Percentiles rank a stretch among this genome's conserved stretches.
phyloP scores from a whole-genome alignment of 2,113 vertebrate species.

The Psittacus erithacus region DNA sequence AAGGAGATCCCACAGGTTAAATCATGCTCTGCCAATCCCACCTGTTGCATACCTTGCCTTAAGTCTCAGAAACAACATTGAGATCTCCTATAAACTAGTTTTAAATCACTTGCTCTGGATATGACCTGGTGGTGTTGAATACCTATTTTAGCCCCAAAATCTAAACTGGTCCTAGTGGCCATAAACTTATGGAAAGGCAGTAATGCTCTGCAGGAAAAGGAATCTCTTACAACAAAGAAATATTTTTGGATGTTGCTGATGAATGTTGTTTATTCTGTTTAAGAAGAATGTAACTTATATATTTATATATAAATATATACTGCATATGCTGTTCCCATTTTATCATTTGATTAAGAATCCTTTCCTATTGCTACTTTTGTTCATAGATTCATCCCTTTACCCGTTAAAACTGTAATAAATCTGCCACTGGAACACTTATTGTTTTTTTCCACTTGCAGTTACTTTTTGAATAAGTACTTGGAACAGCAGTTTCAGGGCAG shows the following conservation, averaged over 20 bases:
- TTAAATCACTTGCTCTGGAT: not conserved
- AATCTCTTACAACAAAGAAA: not conserved
- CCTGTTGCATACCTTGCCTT: not conserved
- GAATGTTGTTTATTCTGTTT: slow-evolving; percentile 46
- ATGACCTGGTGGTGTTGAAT: not conserved
- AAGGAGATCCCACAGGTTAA: not conserved
- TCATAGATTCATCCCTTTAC: slow-evolving; percentile 9
- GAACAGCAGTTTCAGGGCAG: not conserved
- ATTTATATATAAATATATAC: slow-evolving; percentile 34
- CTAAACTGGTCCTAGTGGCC: not conserved
- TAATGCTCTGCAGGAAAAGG: not conserved
- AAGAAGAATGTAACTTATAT: slow-evolving; percentile 43
- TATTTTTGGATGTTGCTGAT: slow-evolving; percentile 19
- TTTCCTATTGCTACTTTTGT: slow-evolving; percentile 29
- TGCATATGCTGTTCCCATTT: slow-evolving; percentile 11
- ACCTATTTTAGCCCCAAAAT: not conserved
- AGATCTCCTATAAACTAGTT: not conserved
- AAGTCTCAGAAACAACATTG: not conserved
- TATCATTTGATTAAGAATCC: slow-evolving; percentile 3
- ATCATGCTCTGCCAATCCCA: not conserved
- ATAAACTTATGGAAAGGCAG: not conserved
- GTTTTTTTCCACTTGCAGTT: not conserved
- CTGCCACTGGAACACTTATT: not conserved
- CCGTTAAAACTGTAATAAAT: slow-evolving; percentile 53
- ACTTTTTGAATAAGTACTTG: slow-evolving; percentile 51